Evolutionary conservation across 2,888 invertebrate genomes (phyloP), one percentile per base, ranked within the genome.

Genomic region (Caenorhabditis sinica): DNA sequence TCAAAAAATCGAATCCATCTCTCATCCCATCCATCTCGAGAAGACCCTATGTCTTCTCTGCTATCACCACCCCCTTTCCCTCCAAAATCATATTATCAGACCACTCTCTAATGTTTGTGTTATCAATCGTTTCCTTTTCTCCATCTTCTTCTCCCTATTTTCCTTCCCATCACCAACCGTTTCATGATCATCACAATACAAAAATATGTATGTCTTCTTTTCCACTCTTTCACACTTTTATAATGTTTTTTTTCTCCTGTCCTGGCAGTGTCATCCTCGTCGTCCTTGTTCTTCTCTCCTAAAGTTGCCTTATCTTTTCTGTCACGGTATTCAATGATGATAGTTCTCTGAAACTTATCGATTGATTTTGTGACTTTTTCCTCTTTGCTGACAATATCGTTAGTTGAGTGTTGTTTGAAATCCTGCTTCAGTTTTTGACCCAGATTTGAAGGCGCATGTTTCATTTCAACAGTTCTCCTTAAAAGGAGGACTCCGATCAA

Each of bases 31-130:
- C 40, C 13, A 33, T 60, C 60, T 30, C 60, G 60, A 28, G 56
- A 40, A 40, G 40, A 40, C 20, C 49, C 49, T 20, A 9, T 15
- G 15, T 45, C 17, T 45, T 17, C 17, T 45, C 5, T 49, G 20
- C 20, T 20, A 49, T 49, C 40, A 40, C n/a, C 61, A 13, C 9
- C 36, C 43, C 66, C 49, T 45, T 28, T 23, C 33, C 28, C 66
- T 15, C 4, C 23, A 25, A 65, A 23, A 9, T 25, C 25, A 25
- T 51, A 28, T 45, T 65, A 68, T 68, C 66, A 68, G 66, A 68
- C 45, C 69, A 69, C 33, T 4, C 4, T 40, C 40, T 66, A 40
- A 49, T 66, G 53, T 76, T 66, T 76, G 76, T 76, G 58, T 76
- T 66, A 68, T 77, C 68, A 60, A 77, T 65, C 65, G 53, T 63